A percentile compares a stretch with the other conserved stretches of the same genome.
These are phyloP conservation scores for Pandemis cinnamomeana DNA, from an alignment of 2,888 invertebrate genomes.

Conservation along the genomic window DNA sequence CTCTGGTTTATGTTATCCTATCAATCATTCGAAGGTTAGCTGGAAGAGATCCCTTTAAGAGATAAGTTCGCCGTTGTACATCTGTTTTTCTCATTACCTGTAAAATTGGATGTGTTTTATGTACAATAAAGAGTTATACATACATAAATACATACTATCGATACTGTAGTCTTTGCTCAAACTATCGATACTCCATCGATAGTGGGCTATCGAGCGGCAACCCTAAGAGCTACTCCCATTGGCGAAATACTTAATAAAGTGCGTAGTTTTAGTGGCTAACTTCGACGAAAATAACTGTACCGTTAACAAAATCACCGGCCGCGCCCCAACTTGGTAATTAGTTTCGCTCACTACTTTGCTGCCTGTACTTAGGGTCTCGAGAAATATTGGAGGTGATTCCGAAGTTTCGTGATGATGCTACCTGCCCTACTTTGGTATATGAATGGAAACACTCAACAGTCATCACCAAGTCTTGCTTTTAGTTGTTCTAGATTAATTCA, in stretches of 20 bases:
- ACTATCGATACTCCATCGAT: too few relatives aligned
- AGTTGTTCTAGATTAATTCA: too few relatives aligned
- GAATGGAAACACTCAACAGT: background rate
- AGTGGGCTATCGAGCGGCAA: background rate
- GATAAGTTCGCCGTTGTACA: too few relatives aligned
- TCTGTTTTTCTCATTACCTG: too few relatives aligned
- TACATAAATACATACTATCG: too few relatives aligned
- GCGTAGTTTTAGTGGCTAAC: constrained; percentile 43
- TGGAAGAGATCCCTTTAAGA: too few relatives aligned
- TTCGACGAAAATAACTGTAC: constrained; percentile 66
- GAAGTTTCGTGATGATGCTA: background rate
- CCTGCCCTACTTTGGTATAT: background rate
- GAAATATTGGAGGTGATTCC: constrained; percentile 34
- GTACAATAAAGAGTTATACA: too few relatives aligned
- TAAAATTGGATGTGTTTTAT: too few relatives aligned
- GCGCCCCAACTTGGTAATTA: constrained; percentile 74
- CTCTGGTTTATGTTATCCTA: too few relatives aligned
- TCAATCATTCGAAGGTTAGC: too few relatives aligned
- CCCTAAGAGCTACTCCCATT: constrained; percentile 2
- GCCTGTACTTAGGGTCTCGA: constrained; percentile 48
- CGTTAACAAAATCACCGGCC: constrained; percentile 69
- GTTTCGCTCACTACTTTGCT: constrained; percentile 70
- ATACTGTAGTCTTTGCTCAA: too few relatives aligned
- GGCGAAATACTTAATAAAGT: constrained; percentile 28
- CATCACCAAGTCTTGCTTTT: too few relatives aligned